Evolutionary conservation across 2,113 vertebrate genomes (phyloP).

Genomic region (Gymnorhina tibicen): DNA sequence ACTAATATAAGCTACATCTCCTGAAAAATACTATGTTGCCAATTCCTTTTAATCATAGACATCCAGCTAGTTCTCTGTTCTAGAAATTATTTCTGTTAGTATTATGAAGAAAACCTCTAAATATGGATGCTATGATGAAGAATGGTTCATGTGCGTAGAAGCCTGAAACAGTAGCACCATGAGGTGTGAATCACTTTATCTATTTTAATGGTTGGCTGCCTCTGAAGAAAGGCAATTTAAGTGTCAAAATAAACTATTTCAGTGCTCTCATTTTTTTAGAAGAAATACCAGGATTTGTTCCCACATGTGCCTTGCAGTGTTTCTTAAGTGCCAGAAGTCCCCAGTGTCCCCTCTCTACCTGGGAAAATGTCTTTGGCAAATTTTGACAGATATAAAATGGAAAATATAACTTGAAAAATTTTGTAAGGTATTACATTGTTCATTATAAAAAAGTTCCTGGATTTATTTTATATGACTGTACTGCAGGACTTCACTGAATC

Average conservation of each 20-base stretch:
- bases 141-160: not conserved
- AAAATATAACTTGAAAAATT: not conserved
- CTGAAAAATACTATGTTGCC: not conserved
- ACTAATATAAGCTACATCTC: not conserved
- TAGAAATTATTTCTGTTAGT: not conserved
- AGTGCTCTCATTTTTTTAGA: not conserved
- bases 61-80: not conserved
- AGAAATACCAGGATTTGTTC: not conserved
- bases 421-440: not conserved
- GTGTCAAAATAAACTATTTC: slow-evolving; percentile 36
- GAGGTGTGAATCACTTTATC: slow-evolving; percentile 3
- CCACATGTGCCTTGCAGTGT: not conserved
- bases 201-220: slow-evolving; percentile 9
- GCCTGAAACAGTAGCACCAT: not conserved
- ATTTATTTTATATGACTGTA: not conserved
- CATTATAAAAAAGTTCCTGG: not conserved
- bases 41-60: not conserved
- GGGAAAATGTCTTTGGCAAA: not conserved
- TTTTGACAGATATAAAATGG: not conserved
- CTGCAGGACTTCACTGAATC: not conserved
- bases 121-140: not conserved
- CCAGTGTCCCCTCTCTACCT: not conserved
- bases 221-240: slow-evolving; percentile 27
- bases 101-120: not conserved
- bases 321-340: not conserved